Evolutionary conservation across 2,888 invertebrate species (phyloP), one percentile per base, ranked within the genome.

Genomic region (Metacarcinus magister): DNA sequence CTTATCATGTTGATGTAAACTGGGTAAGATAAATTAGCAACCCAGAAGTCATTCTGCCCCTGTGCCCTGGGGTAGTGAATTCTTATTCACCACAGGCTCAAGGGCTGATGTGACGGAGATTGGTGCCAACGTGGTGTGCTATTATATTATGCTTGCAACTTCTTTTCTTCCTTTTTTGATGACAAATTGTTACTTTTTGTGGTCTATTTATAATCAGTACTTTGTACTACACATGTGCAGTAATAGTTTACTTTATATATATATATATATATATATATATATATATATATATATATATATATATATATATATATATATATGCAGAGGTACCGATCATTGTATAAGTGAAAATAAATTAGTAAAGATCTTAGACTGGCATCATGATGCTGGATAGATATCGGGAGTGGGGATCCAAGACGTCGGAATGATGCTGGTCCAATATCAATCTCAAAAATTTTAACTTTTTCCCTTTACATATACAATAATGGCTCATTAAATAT

Each of bases 11-110:
- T 67, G 67, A 67, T 67, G 67, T 67, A 67, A 67, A 67, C 67
- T 67, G 67, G 67, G 67, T 67, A 13, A 67, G 67, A 67, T 67
- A 67, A 67, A 67, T 67, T 67, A 67, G 67, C 19, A 67, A 67
- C 19, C 67, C 67, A 67, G 67, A 67, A 67, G 67, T 67, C 13
- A 67, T 67, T 23, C 7, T 67, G 67, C 2, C 67, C 67, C 67
- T 67, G 67, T 16, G 19, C 19, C 67, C 67, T 23, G 67, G 67
- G 67, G 19, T 67, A 5, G 67, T 67, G 67, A 67, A 67, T 67
- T 67, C 19, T 67, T 16, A 67, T 67, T 67, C 67, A 67, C 67
- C 67, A 23, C 67, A 67, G 67, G 19, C 67, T 67, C 19, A 67
- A 5, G 67, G 13, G 23, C 67, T 67, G 67, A 67, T 67, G 67